Conservation (phyloP, 2,113 vertebrate genomes). For the Tachycineta bicolor region DNA sequence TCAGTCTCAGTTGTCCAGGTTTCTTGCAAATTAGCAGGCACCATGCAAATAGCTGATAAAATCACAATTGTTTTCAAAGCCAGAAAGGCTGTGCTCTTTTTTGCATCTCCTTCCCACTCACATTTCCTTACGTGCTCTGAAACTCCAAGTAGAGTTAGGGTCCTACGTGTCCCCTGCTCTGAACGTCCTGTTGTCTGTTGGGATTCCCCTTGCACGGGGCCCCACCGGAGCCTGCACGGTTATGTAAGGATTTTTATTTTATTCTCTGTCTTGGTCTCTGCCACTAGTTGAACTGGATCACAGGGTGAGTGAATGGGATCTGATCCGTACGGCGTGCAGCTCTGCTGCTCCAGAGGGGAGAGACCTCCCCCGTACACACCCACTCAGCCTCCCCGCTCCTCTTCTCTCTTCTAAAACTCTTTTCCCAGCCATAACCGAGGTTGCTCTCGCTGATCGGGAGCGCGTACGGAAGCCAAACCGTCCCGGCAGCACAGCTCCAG, state of each 20-base stretch:
- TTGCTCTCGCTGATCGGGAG: not conserved
- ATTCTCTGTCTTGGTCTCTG: conserved; percentile 53
- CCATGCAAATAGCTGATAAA: not conserved
- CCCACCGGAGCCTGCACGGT: conserved; percentile 35
- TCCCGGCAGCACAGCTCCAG: not conserved
- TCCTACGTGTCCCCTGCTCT: not conserved
- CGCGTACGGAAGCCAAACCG: fast-evolving
- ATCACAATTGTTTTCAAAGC: not conserved
- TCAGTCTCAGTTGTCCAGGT: not conserved
- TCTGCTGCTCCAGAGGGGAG: not conserved
- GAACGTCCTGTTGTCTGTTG: conserved; percentile 55
- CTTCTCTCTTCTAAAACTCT: conserved; percentile 6
- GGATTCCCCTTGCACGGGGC: conserved; percentile 42
- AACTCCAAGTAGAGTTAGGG: not conserved
- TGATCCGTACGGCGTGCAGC: not conserved
- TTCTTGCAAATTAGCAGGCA: not conserved
- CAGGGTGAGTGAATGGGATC: conserved; percentile 30
- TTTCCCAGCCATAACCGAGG: not conserved
- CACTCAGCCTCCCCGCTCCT: not conserved
- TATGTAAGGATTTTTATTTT: conserved; percentile 68
- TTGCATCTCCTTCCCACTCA: not conserved
- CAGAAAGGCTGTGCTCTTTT: not conserved
- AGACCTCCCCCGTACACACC: conserved; percentile 14
- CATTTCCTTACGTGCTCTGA: not conserved
- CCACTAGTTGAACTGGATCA: conserved; percentile 70